These are phyloP conservation scores for Embiotoca jacksoni DNA, from an alignment of 2,113 vertebrate genomes.

Conservation along the genomic window DNA sequence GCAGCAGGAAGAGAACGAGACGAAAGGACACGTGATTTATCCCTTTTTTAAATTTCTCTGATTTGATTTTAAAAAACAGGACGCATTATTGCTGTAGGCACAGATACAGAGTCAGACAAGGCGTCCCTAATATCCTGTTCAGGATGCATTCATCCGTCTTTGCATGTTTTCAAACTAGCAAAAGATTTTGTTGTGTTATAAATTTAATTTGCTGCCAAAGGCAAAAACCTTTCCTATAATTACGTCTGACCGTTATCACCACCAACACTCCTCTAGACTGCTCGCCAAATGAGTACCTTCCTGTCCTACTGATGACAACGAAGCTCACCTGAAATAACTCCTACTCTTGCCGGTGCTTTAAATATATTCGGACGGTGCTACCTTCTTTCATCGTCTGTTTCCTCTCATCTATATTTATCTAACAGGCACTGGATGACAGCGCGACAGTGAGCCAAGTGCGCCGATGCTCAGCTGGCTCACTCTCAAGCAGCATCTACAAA, in stretches of 20 bases:
- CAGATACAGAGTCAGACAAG: conserved; percentile 22
- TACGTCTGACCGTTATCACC: neutral
- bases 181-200: neutral
- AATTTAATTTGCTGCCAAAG: neutral
- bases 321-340: conserved; percentile 1
- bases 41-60: conserved; percentile 20
- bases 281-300: neutral
- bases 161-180: conserved; percentile 20
- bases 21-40: conserved; percentile 6
- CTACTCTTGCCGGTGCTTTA: neutral
- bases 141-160: neutral
- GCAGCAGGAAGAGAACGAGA: conserved; percentile 21
- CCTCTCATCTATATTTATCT: conserved; percentile 49
- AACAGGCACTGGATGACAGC: conserved; percentile 18
- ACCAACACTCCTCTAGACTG: too few species aligned
- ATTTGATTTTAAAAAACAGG: conserved; percentile 9
- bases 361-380: conserved; percentile 7
- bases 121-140: conserved; percentile 41
- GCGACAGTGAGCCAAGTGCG: conserved; percentile 3
- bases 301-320: neutral
- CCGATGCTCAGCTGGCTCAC: neutral
- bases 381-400: conserved; percentile 33
- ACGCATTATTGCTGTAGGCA: conserved; percentile 20
- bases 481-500: conserved; percentile 9
- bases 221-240: neutral